phyloP scores from a whole-genome alignment of 2,113 vertebrate genomes.

The Seriola dumerili region DNA sequence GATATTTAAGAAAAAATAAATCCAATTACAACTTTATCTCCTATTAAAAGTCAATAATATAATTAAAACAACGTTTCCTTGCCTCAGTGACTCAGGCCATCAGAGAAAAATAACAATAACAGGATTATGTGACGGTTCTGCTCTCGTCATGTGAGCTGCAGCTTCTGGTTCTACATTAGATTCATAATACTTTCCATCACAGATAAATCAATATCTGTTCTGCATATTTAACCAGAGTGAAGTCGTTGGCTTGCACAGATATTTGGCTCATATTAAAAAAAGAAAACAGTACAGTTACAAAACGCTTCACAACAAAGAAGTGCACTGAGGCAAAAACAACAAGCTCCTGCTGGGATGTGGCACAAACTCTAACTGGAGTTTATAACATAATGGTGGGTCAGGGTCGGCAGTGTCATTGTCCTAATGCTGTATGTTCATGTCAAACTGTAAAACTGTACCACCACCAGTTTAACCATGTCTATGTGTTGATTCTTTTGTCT shows the following conservation, averaged over 20 bases:
- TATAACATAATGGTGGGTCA: neutral
- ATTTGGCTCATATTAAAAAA: no score
- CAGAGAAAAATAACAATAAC: neutral
- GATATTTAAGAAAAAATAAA: neutral
- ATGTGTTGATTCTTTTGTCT: neutral
- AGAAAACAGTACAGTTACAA: neutral
- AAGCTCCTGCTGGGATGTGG: neutral
- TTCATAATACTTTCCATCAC: neutral
- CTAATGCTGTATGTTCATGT: neutral
- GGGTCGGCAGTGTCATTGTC: neutral
- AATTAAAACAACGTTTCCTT: neutral
- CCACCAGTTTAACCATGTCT: neutral
- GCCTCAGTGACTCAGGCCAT: neutral
- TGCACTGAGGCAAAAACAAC: neutral
- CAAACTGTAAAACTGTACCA: neutral
- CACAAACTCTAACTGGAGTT: neutral
- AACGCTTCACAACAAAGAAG: neutral
- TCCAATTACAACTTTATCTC: neutral
- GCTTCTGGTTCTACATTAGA: neutral
- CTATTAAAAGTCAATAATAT: no score
- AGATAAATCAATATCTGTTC: neutral
- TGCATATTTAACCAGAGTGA: neutral
- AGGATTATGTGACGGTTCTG: neutral
- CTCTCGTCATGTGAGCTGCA: conserved; percentile 10
- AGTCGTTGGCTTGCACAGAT: neutral